These are phyloP conservation scores for Paralichthys olivaceus DNA, from an alignment of 2,113 vertebrate genomes.

Conservation along the genomic window DNA sequence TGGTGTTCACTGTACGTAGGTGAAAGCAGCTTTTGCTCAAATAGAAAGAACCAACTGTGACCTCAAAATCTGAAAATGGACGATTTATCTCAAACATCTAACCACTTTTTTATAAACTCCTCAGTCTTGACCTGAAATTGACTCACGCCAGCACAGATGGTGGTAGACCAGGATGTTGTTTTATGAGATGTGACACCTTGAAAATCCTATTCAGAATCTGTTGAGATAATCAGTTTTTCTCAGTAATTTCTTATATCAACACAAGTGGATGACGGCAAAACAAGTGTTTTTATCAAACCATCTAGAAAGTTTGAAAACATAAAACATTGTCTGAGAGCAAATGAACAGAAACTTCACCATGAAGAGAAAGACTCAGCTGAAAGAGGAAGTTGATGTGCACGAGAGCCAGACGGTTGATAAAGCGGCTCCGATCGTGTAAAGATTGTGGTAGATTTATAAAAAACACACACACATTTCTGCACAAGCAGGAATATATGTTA, in stretches of 20 bases:
- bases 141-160: slow-evolving; percentile 29
- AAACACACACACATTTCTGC: background rate
- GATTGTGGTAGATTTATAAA: slow-evolving; percentile 43
- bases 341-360: too few species aligned
- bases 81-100: slow-evolving; percentile 26
- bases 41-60: background rate
- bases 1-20: background rate
- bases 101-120: slow-evolving; percentile 55
- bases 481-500: slow-evolving; percentile 3
- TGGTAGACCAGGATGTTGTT: slow-evolving; percentile 18
- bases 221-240: background rate
- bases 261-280: background rate
- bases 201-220: slow-evolving; percentile 18
- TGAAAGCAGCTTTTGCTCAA: background rate
- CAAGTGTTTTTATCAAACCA: too few species aligned
- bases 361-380: background rate
- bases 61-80: slow-evolving; percentile 48
- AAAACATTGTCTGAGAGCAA: background rate
- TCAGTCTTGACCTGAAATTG: slow-evolving; percentile 43
- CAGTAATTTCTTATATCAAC: slow-evolving; percentile 13
- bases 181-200: slow-evolving; percentile 9
- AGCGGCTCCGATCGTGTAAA: background rate
- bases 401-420: slow-evolving; percentile 11
- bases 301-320: too few species aligned
- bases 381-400: background rate